phyloP scores from a whole-genome alignment of 2,113 vertebrate species.

The Rhea pennata region DNA sequence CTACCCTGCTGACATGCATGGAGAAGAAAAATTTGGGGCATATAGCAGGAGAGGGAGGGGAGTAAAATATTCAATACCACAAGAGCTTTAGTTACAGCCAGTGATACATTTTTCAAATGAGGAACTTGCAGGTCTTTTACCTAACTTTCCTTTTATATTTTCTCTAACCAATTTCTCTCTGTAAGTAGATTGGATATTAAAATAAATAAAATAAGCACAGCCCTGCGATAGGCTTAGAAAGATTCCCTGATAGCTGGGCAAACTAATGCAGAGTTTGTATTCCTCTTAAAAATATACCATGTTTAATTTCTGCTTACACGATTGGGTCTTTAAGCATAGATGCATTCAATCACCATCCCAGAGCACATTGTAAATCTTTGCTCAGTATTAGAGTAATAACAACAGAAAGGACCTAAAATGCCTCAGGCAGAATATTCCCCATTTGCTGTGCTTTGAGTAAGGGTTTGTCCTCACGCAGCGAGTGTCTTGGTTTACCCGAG shows the following conservation, averaged over 20 bases:
- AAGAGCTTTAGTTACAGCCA: background rate
- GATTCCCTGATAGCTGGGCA: background rate
- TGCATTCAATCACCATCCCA: background rate
- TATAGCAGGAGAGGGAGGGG: background rate
- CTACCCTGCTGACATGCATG: background rate
- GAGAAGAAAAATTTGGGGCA: background rate
- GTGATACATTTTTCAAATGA: background rate
- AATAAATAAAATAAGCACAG: background rate
- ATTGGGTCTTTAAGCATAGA: conserved; percentile 23
- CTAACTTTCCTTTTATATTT: background rate
- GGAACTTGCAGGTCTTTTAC: background rate
- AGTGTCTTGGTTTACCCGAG: fast-evolving
- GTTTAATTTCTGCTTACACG: conserved; percentile 5
- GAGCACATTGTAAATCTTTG: background rate
- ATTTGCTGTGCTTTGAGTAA: background rate
- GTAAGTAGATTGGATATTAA: background rate
- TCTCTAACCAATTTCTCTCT: background rate
- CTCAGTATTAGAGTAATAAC: background rate
- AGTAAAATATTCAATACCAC: background rate
- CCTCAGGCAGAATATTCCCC: background rate
- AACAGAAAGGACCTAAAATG: background rate
- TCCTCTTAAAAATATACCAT: background rate
- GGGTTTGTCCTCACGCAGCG: background rate
- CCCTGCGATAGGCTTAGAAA: background rate
- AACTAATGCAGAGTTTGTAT: background rate